Conservation (phyloP, 2,797 vertebrate genomes). For the Bryconaethiops microstoma region DNA sequence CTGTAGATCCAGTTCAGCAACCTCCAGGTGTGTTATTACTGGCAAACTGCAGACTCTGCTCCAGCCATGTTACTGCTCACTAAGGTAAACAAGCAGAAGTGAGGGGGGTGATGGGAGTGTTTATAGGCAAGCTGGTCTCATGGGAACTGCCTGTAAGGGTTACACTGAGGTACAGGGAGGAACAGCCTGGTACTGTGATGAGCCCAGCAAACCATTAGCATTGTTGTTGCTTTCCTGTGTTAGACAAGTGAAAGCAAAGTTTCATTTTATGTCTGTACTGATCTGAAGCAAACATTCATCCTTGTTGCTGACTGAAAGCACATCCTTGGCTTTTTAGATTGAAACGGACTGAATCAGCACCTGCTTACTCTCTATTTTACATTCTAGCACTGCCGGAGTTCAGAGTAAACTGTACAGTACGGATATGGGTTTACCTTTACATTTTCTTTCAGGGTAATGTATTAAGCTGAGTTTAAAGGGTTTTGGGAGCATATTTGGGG, state of each 20-base stretch:
- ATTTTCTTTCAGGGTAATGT: too few species aligned
- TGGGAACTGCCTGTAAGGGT: neutral
- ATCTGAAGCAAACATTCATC: too few species aligned
- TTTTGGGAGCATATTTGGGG: too few species aligned
- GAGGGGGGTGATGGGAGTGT: neutral
- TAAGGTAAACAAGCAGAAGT: neutral
- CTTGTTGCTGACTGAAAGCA: too few species aligned
- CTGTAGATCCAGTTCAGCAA: conserved; percentile 5
- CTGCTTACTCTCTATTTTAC: too few species aligned
- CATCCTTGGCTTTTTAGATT: too few species aligned
- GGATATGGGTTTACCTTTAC: too few species aligned
- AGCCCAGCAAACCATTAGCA: neutral
- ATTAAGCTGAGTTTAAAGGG: too few species aligned
- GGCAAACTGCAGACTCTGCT: conserved; percentile 1
- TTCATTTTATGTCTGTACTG: too few species aligned
- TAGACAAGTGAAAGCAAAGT: neutral
- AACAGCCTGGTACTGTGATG: neutral
- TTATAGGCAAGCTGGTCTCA: neutral
- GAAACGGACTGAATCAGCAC: too few species aligned
- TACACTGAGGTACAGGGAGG: neutral
- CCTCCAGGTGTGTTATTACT: neutral
- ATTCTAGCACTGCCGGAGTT: too few species aligned
- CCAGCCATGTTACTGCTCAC: neutral
- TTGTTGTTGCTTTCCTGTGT: neutral
- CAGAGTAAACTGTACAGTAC: too few species aligned